These are phyloP conservation scores for Neostethus bicornis DNA, from an alignment of 2,797 vertebrate genomes.

Conservation along the genomic window DNA sequence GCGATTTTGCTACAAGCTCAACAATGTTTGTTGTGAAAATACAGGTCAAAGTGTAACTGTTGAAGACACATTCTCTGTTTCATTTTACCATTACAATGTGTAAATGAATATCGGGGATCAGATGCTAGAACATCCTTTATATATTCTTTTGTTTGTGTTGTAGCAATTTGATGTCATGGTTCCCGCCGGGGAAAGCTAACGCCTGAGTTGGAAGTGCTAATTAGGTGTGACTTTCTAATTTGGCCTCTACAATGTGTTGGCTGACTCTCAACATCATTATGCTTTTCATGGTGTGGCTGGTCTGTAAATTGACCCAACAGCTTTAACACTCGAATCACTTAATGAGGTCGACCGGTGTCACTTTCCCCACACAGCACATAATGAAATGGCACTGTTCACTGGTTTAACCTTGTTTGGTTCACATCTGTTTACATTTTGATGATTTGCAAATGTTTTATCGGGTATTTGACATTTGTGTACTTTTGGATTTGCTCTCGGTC, in stretches of 20 bases:
- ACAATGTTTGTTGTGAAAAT: no score
- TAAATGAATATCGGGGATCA: no score
- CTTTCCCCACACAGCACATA: constrained; percentile 17
- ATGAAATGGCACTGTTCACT: constrained; percentile 4
- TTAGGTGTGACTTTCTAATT: constrained; percentile 62
- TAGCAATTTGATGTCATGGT: background rate
- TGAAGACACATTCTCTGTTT: no score
- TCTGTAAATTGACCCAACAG: constrained; percentile 17
- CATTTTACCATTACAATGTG: no score
- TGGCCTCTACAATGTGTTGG: constrained; percentile 30
- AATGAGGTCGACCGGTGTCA: constrained; percentile 34
- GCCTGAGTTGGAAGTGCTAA: constrained; percentile 49
- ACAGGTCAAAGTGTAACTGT: no score
- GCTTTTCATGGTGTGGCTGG: constrained; percentile 9
- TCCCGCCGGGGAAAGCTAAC: constrained; percentile 6
- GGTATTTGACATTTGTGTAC: background rate
- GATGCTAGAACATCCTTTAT: no score
- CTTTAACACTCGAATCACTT: constrained; percentile 26
- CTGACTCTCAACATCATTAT: constrained; percentile 18
- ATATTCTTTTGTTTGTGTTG: constrained; percentile 11
- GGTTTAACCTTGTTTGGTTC: background rate
- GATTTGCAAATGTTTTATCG: background rate
- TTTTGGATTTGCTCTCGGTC: background rate
- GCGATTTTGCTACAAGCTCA: no score
- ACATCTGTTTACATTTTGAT: background rate